These are phyloP conservation scores for Sycophaga agraensis DNA, from an alignment of 1,140 invertebrate genomes.

Conservation along the genomic window DNA sequence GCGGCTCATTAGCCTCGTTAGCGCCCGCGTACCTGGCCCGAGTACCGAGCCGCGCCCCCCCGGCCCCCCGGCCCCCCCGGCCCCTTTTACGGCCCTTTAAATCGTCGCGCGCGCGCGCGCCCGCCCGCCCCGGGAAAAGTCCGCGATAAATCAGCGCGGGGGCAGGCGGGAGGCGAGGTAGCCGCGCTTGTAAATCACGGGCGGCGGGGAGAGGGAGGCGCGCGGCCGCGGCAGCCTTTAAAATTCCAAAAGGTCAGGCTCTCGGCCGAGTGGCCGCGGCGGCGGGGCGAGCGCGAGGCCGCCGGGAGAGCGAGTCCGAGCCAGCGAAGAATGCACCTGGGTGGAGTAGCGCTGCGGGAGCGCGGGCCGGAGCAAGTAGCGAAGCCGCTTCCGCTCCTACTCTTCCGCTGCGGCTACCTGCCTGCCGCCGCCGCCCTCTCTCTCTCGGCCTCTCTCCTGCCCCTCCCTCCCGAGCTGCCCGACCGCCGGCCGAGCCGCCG, in stretches of 20 bases:
- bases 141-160: background rate
- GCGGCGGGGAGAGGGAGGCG: background rate
- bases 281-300: background rate
- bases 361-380: background rate
- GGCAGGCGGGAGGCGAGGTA: background rate
- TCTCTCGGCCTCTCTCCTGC: background rate
- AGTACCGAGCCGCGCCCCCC: too few species aligned
- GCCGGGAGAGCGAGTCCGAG: background rate
- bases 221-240: constrained; percentile 1
- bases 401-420: constrained; percentile 22
- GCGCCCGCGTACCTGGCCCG: too few species aligned
- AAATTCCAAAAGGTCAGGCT: constrained; percentile 28
- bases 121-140: too few species aligned
- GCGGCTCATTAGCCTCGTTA: too few species aligned
- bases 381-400: background rate
- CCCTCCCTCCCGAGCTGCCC: background rate
- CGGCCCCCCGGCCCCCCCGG: too few species aligned
- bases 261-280: constrained; percentile 10
- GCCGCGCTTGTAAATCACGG: background rate
- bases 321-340: constrained; percentile 15
- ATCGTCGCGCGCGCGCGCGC: too few species aligned
- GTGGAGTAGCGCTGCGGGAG: constrained; percentile 9
- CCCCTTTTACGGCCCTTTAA: too few species aligned
- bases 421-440: background rate
- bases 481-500: too few species aligned